phyloP scores from a whole-genome alignment of 2,888 invertebrate genomes.

The Andrena haemorrhoa region DNA sequence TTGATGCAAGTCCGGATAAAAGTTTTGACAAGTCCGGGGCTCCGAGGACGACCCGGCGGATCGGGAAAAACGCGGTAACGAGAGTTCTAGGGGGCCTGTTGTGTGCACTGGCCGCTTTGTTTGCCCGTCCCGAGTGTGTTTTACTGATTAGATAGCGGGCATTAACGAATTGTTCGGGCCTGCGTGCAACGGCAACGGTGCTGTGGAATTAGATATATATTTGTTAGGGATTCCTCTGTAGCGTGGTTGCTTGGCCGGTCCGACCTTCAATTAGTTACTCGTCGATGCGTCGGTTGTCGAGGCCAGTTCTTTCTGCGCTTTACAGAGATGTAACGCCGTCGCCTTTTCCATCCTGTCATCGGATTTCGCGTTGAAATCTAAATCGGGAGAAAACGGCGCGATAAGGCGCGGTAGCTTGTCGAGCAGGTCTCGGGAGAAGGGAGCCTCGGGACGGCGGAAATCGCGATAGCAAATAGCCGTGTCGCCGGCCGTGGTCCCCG shows the following conservation, averaged over 20 bases:
- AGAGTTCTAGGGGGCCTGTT: constrained; percentile 5
- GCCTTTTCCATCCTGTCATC: not conserved
- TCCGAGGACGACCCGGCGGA: not conserved
- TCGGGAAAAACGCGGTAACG: constrained; percentile 10
- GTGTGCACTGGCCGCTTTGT: constrained; percentile 17
- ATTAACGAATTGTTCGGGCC: constrained; percentile 9
- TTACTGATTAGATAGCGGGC: constrained; percentile 28
- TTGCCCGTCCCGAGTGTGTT: constrained; percentile 29
- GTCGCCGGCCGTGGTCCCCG: constrained; percentile 1
- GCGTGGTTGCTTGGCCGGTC: too few relatives aligned
- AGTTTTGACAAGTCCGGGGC: constrained; percentile 77
- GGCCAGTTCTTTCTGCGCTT: too few relatives aligned
- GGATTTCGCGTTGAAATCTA: not conserved
- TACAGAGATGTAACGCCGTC: too few relatives aligned
- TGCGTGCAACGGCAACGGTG: constrained; percentile 2
- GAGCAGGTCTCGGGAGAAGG: not conserved
- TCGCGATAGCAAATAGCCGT: constrained; percentile 4
- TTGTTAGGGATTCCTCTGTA: not conserved
- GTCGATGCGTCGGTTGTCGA: too few relatives aligned
- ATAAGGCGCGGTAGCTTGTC: not conserved
- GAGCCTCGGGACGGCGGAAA: not conserved
- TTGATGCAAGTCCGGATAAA: constrained; percentile 76
- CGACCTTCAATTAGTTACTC: too few relatives aligned
- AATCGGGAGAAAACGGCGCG: not conserved
- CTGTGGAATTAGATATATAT: not conserved